A percentile compares a stretch with the other conserved stretches of the same genome.
Conservation (phyloP, 2,113 vertebrate genomes). For the Phylloscopus whistleri region DNA sequence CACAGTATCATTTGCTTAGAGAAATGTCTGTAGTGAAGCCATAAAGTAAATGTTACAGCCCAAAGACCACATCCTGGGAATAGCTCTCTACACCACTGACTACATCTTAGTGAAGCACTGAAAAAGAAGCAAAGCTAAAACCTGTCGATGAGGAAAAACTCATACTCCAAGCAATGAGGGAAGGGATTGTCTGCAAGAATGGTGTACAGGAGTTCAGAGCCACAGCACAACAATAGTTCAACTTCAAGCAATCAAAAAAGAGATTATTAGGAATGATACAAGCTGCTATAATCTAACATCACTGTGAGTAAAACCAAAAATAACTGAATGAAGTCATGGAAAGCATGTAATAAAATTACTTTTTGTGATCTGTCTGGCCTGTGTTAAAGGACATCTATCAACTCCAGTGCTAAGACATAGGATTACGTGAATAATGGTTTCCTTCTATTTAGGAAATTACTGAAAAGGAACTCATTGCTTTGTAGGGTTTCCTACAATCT, state of each 20-base stretch:
- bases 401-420: accelerated
- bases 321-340: neutral
- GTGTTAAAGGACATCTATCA: neutral
- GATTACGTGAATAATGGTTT: neutral
- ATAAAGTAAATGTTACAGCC: neutral
- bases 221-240: neutral
- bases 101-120: neutral
- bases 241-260: neutral
- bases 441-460: neutral
- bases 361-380: neutral
- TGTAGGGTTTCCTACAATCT: neutral
- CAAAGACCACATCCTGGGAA: neutral
- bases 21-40: neutral
- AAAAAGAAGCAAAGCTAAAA: neutral
- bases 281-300: neutral
- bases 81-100: neutral
- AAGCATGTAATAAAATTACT: neutral
- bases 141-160: neutral
- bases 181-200: neutral
- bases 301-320: neutral
- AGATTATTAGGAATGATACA: neutral
- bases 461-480: neutral
- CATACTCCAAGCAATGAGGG: neutral
- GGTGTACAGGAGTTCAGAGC: neutral
- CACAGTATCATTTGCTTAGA: neutral